Base-by-base conservation (phyloP, 2,113 vertebrate species). In the Microtus ochrogaster region DNA sequence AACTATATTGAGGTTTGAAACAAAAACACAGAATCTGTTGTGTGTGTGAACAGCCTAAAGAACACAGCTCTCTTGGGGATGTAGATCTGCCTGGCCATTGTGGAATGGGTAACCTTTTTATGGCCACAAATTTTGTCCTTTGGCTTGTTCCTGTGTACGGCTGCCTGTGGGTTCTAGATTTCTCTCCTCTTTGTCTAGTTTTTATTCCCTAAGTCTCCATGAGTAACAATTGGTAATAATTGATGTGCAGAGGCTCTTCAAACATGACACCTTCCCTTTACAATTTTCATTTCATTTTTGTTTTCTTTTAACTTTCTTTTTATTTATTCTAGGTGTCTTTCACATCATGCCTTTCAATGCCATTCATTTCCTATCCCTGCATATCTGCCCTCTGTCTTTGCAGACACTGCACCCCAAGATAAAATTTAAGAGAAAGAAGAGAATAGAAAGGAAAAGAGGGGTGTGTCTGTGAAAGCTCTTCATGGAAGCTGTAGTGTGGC, bases 41-140 rank as follows among this genome's bases (percentile, higher is more conserved):
- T 16, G 0, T 44, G 7, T 36, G 72, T 2, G 44, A 72, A 12
- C 13, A 52, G 24, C 22, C 5, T 13, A 7, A 33, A 70, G 33
- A 5, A 0, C 36, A 79, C n/a, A 5, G 0, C n/a, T 61, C 39
- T 66, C 24, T 10, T 0, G 11, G 8, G 58, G 66, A 77, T 52
- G 7, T 41, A 77, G 24, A 1, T 21, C n/a, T 11, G 5, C 63
- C 7, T 58, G 66, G 14, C 44, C 19, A n/a, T 26, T n/a, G 19
- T 2, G 8, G 19, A n/a, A 65, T 39, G 19, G 7, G 2, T 36
- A 36, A 11, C 68, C 79, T 77, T 19, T 33, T 8, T 26, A 24
- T 79, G 36, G 36, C 55, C 13, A 0, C 0, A 49, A 0, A 5
- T 39, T 52, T 21, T 55, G 36, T 13, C 22, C 13, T 58, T 36